Evolutionary conservation across 2,797 vertebrate species (phyloP), one percentile per base, ranked within the genome.

Genomic region (Sebastes jordani): DNA sequence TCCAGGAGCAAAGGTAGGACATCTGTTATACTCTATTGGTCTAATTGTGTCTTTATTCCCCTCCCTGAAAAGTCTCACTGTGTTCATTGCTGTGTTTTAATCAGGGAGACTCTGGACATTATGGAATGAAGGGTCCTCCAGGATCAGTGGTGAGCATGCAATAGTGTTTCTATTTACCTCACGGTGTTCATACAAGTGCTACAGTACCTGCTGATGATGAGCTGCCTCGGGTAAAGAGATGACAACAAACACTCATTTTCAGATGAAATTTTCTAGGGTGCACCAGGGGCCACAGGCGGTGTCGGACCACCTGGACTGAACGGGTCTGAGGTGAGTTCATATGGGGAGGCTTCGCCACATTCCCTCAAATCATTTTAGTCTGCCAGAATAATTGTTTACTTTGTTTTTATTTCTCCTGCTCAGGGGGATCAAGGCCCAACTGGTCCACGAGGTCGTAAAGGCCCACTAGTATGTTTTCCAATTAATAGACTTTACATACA

Each of bases 361-460:
- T 46, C 11, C 8, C 9, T 70, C 3, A 23, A 11, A 49, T 54
- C 2, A 49, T 63, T 54, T 16, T 10, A 22, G 23, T 29, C 22
- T 32, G 20, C 30, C 16, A 11, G 2, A 16, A 1, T 63, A 5
- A 18, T 61, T 30, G 5, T 29, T 62, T 36, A 38, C 13, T 20
- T 22, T 64, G 29, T 22, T 79, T 38, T 55, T 52, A 2, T 80
- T 20, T 55, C 34, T 75, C 61, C 85, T 74, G 27, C 65, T 2
- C 87, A 97, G 97, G 97, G 97, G 32, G 94, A 96, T 61, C 72
- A 46, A 60, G 97, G 97, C 3, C 96, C 95, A 32, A 11, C 83
- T 10, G 96, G 96, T 22, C 85, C 92, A 56, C 78, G 85, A 0
- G 97, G 97, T 1, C 95, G 90, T 7, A 91, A 42, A 25, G 97